phyloP scores from a whole-genome alignment of 2,113 vertebrate genomes.

The Cyphomyrus discorhynchus region DNA sequence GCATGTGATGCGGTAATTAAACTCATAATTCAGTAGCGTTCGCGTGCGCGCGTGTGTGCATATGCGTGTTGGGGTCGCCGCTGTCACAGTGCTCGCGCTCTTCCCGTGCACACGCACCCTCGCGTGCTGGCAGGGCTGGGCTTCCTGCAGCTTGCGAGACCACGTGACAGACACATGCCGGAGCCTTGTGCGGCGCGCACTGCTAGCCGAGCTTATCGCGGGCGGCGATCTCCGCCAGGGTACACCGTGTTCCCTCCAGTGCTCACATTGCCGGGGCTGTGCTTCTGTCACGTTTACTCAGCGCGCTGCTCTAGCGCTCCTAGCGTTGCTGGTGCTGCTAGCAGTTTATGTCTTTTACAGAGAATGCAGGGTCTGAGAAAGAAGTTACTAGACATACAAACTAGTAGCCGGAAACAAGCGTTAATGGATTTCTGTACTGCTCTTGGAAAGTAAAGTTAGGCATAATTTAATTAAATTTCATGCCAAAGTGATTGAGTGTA shows the following conservation, averaged over 20 bases:
- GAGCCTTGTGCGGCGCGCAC: conserved; percentile 43
- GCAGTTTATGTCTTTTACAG: not conserved
- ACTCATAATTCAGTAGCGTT: not conserved
- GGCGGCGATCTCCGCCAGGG: conserved; percentile 37
- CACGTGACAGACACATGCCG: conserved; percentile 61
- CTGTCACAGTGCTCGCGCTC: not conserved
- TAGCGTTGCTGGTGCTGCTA: not conserved
- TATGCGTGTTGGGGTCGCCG: not conserved
- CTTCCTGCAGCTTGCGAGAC: conserved; percentile 39
- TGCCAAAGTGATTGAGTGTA: not conserved
- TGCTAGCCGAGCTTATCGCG: conserved; percentile 40
- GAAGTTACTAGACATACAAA: not conserved
- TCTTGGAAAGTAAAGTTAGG: not conserved
- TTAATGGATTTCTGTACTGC: not conserved
- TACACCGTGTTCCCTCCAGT: conserved; percentile 48
- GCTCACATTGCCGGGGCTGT: conserved; percentile 54
- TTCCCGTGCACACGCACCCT: conserved; percentile 33
- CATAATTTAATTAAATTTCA: not conserved
- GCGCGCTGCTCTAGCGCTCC: not conserved
- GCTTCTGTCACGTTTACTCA: conserved; percentile 45
- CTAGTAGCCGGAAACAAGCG: not conserved
- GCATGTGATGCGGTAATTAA: not conserved
- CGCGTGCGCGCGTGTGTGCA: not conserved
- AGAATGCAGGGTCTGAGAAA: not conserved
- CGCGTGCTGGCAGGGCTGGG: conserved; percentile 38